Base-by-base conservation (phyloP, 2,113 vertebrate species). In the Elephantulus edwardii region DNA sequence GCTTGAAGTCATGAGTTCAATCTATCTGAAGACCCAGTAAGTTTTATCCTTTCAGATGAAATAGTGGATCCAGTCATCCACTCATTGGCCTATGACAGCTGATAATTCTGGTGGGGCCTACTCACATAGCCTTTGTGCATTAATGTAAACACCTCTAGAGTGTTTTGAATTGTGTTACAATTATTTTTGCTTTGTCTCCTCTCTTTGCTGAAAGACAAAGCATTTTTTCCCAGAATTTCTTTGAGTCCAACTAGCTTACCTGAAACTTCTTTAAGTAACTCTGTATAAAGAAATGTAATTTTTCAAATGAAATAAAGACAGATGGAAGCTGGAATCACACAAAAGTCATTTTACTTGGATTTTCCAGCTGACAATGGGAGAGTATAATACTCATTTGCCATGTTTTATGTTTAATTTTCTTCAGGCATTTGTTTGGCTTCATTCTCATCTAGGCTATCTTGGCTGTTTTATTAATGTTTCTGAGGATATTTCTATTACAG, bases 401-500 rank as follows among this genome's bases (percentile, higher is more conserved):
- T 54, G 50, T 83, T 89, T 83, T 71, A n/a, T 87, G 19, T 90
- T 94, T 64, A 86, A 70, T 70, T 77, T 89, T 89, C 58, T 52
- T 80, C 14, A n/a, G 81, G 66, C 46, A 22, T 94, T 91, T 80
- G 42, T 86, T 92, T 92, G 83, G 52, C 30, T 90, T 79, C 52
- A 35, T 86, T 92, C 6, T 48, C 60, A 71, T 60, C 13, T 70
- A 86, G 50, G 50, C 74, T 91, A 5, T 91, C 88, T 93, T 40
- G 81, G 74, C 75, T 89, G 24, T 81, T 93, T 74, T 60, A 79
- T 16, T 64, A 62, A 86, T 78, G 46, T 12, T 62, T 52, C 64
- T 19, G 68, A 48, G 64, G 72, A 89, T 52, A 83, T 84, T 89
- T 87, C 46, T 86, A 35, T 35, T 86, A 54, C 26, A 88, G 60